Evolutionary conservation across 1,140 invertebrate genomes (phyloP).

Genomic region (Sarcophaga peregrina): DNA sequence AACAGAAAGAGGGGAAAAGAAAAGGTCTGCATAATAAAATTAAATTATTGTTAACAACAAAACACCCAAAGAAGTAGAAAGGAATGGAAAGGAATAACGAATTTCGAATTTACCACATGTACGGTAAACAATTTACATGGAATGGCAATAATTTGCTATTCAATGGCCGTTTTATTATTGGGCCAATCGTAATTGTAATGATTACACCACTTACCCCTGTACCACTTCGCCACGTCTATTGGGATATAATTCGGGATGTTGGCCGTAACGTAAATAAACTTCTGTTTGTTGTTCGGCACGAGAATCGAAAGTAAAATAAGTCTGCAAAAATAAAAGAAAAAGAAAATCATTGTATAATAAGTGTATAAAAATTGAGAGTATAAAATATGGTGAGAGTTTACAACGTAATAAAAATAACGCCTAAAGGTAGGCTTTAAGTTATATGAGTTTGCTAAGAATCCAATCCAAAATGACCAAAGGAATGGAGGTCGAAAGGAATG

Average conservation of each 20-base stretch:
- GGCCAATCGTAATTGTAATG: not conserved
- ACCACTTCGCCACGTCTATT: slow-evolving; percentile 87
- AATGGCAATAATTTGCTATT: not conserved
- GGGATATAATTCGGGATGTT: slow-evolving; percentile 91
- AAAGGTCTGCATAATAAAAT: slow-evolving; percentile 27
- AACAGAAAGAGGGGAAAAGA: not conserved
- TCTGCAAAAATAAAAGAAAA: slow-evolving; percentile 56
- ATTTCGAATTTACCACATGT: not conserved
- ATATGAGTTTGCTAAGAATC: too few species aligned
- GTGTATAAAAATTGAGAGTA: slow-evolving; percentile 43
- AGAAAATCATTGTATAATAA: too few species aligned
- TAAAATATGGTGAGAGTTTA: slow-evolving; percentile 11
- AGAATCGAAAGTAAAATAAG: slow-evolving; percentile 73
- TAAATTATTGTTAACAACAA: slow-evolving; percentile 36
- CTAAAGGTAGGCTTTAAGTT: not conserved
- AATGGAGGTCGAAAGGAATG: too few species aligned
- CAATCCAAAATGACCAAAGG: too few species aligned
- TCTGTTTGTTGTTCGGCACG: slow-evolving; percentile 90
- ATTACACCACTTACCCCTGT: slow-evolving; percentile 71
- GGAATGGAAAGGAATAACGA: slow-evolving; percentile 25
- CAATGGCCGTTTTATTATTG: not conserved
- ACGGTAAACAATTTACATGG: slow-evolving; percentile 9
- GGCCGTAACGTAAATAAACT: slow-evolving; percentile 87
- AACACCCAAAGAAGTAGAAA: not conserved
- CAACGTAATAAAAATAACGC: not conserved